A percentile compares a stretch with the other conserved stretches of the same genome.
Conservation (phyloP, 2,113 vertebrate species). For the Gallinago undulata region DNA sequence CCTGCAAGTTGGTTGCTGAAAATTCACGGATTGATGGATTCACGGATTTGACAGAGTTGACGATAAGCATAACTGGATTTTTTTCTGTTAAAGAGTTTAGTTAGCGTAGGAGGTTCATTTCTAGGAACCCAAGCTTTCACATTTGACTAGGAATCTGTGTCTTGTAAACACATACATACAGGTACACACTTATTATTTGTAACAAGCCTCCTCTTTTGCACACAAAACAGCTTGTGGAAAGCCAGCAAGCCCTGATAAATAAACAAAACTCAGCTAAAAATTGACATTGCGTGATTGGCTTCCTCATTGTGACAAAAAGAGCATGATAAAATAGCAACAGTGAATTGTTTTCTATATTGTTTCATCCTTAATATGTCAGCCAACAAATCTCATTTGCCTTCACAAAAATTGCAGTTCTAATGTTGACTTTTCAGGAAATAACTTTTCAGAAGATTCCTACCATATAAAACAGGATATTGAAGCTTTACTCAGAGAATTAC, state of each 20-base stretch:
- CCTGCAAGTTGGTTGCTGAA: neutral
- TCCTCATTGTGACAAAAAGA: neutral
- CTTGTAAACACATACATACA: neutral
- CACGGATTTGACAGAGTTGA: no score
- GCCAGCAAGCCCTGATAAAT: neutral
- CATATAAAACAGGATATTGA: neutral
- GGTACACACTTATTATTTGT: neutral
- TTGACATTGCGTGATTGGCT: neutral
- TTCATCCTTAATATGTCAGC: neutral
- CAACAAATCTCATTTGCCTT: neutral
- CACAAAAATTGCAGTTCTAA: neutral
- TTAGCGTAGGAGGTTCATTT: neutral
- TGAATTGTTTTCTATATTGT: neutral
- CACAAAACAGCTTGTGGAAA: neutral
- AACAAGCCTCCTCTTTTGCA: neutral
- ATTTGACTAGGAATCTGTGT: neutral
- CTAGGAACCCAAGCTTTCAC: neutral
- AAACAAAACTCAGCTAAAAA: neutral
- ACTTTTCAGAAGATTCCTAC: neutral
- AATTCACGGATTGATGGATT: neutral
- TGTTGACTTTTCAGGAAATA: neutral
- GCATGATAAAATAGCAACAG: neutral
- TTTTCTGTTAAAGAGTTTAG: neutral
- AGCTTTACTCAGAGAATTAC: neutral
- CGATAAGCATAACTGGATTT: neutral